Percentiles rank a stretch among this genome's conserved stretches.
These are phyloP conservation scores for Coilia nasus DNA, from an alignment of 2,797 vertebrate species.

Conservation along the genomic window DNA sequence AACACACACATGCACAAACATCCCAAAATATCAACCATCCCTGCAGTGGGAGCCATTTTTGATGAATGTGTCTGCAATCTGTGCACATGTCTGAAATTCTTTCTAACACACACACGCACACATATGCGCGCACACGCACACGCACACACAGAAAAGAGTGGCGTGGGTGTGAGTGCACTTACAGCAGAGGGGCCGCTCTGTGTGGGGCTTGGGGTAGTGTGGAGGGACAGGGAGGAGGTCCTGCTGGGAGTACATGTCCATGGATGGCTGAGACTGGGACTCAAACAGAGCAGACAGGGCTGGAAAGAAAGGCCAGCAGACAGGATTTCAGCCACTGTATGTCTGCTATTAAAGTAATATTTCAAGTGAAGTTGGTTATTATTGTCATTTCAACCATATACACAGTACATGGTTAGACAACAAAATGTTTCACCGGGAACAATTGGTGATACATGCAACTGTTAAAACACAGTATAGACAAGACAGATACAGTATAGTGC, in stretches of 20 bases:
- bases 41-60: not conserved
- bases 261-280: constrained; percentile 82
- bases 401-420: too few species aligned
- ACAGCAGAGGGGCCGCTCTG: constrained; percentile 86
- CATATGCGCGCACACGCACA: too few species aligned
- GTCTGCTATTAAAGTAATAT: too few species aligned
- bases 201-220: constrained; percentile 69
- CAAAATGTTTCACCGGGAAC: too few species aligned
- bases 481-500: too few species aligned
- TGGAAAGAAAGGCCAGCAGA: constrained; percentile 46
- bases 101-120: too few species aligned
- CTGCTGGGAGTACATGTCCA: constrained; percentile 78
- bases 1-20: not conserved
- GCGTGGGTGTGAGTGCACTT: constrained; percentile 68
- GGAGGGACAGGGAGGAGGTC: constrained; percentile 63
- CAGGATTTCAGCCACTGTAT: not conserved
- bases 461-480: too few species aligned
- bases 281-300: constrained; percentile 83
- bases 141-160: not conserved
- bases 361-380: too few species aligned
- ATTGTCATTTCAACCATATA: too few species aligned
- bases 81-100: not conserved
- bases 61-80: not conserved
- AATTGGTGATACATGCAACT: too few species aligned
- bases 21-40: not conserved